Conservation (phyloP, 2,113 vertebrate species). For the Pleuronectes platessa region DNA sequence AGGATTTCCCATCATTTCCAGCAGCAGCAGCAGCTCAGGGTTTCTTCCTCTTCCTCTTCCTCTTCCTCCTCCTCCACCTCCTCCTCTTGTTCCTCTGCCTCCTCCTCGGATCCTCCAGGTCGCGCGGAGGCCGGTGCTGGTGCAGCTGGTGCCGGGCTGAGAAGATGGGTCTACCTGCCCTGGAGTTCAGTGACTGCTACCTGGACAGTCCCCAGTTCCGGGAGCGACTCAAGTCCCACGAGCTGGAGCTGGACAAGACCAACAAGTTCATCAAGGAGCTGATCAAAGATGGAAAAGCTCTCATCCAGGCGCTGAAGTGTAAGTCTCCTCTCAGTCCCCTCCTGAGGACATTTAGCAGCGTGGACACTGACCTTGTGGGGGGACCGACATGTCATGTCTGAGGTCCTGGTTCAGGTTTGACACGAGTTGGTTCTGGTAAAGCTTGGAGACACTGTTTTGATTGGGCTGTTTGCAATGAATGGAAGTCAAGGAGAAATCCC, state of each 20-base stretch:
- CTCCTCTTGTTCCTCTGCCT: not conserved
- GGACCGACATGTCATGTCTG: not conserved
- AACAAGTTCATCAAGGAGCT: constrained; percentile 99
- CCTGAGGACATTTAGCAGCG: not conserved
- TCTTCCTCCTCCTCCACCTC: constrained; percentile 1
- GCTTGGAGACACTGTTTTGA: too few species aligned
- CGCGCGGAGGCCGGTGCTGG: not conserved
- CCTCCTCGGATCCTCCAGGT: constrained; percentile 16
- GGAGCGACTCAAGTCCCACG: constrained; percentile 94
- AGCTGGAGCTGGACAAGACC: constrained; percentile 97
- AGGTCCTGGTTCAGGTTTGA: too few species aligned
- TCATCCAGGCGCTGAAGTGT: constrained; percentile 93
- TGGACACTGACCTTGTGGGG: not conserved
- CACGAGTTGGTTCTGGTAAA: too few species aligned
- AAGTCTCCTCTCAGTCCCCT: constrained; percentile 68
- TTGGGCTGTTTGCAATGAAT: too few species aligned
- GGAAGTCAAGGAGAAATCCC: too few species aligned
- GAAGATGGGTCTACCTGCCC: constrained; percentile 92
- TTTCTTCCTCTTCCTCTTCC: constrained; percentile 16
- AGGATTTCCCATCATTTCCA: constrained; percentile 60
- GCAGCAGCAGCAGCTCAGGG: constrained; percentile 37
- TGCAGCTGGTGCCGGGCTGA: not conserved
- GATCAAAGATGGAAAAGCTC: constrained; percentile 94
- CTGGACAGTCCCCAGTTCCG: constrained; percentile 95
- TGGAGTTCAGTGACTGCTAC: constrained; percentile 98